Conservation (phyloP, 2,113 vertebrate genomes). For the Protobothrops flavoviridis region DNA sequence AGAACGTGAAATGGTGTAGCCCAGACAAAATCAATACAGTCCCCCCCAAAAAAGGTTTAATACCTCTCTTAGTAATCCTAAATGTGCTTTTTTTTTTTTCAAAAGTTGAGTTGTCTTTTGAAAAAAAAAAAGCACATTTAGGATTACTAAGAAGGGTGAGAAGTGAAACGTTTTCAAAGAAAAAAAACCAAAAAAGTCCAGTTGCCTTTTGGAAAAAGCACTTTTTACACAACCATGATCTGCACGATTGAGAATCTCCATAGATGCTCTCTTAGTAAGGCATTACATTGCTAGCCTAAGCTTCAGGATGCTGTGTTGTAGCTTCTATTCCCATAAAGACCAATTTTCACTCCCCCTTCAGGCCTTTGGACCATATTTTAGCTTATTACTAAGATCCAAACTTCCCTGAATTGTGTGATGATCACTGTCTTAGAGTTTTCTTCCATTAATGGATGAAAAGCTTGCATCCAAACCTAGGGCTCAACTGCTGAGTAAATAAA, state of each 20-base stretch:
- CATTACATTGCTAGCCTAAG: background rate
- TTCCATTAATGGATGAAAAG: background rate
- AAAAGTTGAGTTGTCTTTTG: too few species aligned
- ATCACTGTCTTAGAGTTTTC: background rate
- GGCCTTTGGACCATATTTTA: background rate
- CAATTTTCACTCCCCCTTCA: background rate
- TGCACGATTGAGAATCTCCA: background rate
- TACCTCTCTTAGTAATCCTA: background rate
- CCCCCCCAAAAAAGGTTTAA: background rate
- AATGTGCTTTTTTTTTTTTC: background rate
- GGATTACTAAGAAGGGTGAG: too few species aligned
- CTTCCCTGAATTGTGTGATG: background rate
- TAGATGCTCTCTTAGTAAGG: too few species aligned
- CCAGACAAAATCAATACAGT: background rate
- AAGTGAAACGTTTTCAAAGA: background rate
- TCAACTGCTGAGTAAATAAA: conserved; percentile 25
- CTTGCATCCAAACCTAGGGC: background rate
- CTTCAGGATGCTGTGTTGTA: background rate
- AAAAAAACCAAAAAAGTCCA: background rate
- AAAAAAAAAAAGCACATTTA: too few species aligned
- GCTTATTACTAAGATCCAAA: accelerated
- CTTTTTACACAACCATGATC: background rate
- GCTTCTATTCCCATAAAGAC: background rate
- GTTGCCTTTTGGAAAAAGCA: background rate
- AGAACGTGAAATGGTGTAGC: too few species aligned